These are phyloP conservation scores for Tenthredo mesomela DNA, from an alignment of 2,888 invertebrate genomes.

Conservation along the genomic window DNA sequence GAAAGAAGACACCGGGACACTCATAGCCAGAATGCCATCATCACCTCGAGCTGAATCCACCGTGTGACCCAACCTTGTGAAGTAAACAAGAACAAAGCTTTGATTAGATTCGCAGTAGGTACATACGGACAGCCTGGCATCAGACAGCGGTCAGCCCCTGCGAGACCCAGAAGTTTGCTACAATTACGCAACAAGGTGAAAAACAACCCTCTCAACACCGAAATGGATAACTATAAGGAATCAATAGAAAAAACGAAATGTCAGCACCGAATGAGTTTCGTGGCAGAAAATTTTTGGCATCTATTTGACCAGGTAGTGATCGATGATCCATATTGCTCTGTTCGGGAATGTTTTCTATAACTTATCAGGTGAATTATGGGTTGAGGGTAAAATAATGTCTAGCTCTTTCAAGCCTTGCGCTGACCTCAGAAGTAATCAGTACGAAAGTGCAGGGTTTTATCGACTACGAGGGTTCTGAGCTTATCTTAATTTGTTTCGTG, in stretches of 20 bases:
- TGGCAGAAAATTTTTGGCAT: not conserved
- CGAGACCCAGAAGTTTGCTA: conserved; percentile 4
- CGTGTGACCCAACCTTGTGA: not conserved
- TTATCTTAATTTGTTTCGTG: conserved; percentile 15
- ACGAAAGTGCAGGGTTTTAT: conserved; percentile 18
- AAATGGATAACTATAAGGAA: not conserved
- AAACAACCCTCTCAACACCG: not conserved
- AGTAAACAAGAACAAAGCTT: conserved; percentile 31
- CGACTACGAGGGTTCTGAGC: not conserved
- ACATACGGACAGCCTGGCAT: not conserved
- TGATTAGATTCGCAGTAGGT: not conserved
- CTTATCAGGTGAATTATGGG: not conserved
- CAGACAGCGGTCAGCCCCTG: not conserved
- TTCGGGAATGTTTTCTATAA: not conserved
- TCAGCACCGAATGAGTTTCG: not conserved
- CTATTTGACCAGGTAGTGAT: not conserved
- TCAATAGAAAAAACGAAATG: not conserved
- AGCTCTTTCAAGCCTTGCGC: not conserved
- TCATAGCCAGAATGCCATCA: not conserved
- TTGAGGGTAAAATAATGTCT: not conserved
- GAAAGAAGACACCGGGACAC: not conserved
- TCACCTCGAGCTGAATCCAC: not conserved
- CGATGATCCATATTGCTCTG: not conserved
- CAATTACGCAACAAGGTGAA: not conserved
- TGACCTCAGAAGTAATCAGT: conserved; percentile 6